These are phyloP conservation scores for Aspidiotus rigidus DNA, from an alignment of 2,888 invertebrate genomes.

Conservation along the genomic window DNA sequence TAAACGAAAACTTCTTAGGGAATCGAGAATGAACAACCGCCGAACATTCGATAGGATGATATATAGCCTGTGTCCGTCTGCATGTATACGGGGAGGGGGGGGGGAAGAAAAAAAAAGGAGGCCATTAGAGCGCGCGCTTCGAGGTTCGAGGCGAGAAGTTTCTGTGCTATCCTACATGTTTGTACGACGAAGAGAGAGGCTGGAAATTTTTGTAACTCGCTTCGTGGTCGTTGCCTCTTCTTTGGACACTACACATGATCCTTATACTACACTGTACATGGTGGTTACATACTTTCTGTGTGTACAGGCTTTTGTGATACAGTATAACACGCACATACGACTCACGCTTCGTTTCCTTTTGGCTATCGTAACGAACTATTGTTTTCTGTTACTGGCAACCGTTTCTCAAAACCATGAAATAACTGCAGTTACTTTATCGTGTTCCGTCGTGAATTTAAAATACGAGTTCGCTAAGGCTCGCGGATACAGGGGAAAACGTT, in stretches of 20 bases:
- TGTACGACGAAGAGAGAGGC: neutral
- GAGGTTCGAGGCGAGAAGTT: neutral
- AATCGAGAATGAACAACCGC: neutral
- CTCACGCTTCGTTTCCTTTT: conserved; percentile 2
- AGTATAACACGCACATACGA: neutral
- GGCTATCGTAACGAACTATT: conserved; percentile 2
- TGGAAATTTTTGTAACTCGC: neutral
- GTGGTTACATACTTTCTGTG: neutral
- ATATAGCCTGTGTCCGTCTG: neutral
- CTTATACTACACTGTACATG: neutral
- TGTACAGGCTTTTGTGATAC: neutral
- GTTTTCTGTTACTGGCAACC: neutral
- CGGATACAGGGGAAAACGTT: no score
- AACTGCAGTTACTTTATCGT: no score
- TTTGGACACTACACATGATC: conserved; percentile 2
- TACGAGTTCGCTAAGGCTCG: no score
- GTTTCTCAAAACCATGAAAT: no score
- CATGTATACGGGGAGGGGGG: neutral
- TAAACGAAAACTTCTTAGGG: neutral
- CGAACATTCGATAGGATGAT: neutral
- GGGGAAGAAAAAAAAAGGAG: neutral
- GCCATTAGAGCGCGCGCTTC: neutral
- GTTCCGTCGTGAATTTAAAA: no score
- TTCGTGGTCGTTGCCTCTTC: neutral
- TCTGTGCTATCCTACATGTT: neutral